Conservation (phyloP, 2,888 invertebrate genomes). For the Poecilobothrus nobilitatus region DNA sequence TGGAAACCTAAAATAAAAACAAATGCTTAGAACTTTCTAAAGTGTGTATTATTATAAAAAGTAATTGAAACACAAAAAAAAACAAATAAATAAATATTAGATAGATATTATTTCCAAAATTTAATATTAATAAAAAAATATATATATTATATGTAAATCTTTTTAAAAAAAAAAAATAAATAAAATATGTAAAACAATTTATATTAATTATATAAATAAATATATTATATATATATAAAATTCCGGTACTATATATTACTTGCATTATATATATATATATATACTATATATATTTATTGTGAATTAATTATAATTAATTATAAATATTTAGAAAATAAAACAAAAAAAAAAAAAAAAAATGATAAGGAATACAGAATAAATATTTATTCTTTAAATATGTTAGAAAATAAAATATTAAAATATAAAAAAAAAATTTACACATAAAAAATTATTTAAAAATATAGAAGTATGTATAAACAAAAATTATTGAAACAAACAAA, state of each 20-base stretch:
- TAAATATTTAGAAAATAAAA: no score
- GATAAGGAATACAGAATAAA: neutral
- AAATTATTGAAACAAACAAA: neutral
- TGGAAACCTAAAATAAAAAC: neutral
- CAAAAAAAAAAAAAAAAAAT: neutral
- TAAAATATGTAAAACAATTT: no score
- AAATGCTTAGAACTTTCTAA: neutral
- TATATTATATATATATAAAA: no score
- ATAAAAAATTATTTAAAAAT: neutral
- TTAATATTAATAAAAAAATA: neutral
- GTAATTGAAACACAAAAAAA: neutral
- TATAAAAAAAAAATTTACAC: neutral
- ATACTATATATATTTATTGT: no score
- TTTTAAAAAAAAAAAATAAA: neutral
- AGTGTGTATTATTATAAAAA: neutral
- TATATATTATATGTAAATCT: conserved; percentile 1
- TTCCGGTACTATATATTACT: no score
- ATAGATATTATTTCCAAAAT: neutral
- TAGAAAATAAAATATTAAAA: neutral
- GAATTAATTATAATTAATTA: neutral
- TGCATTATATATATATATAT: no score
- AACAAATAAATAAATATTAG: neutral
- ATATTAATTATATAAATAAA: no score
- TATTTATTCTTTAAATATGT: neutral
- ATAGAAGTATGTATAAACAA: neutral